Percentiles rank a stretch among this genome's conserved stretches.
Evolutionary conservation across 2,113 vertebrate genomes (phyloP).

Genomic region (Sturnus vulgaris): DNA sequence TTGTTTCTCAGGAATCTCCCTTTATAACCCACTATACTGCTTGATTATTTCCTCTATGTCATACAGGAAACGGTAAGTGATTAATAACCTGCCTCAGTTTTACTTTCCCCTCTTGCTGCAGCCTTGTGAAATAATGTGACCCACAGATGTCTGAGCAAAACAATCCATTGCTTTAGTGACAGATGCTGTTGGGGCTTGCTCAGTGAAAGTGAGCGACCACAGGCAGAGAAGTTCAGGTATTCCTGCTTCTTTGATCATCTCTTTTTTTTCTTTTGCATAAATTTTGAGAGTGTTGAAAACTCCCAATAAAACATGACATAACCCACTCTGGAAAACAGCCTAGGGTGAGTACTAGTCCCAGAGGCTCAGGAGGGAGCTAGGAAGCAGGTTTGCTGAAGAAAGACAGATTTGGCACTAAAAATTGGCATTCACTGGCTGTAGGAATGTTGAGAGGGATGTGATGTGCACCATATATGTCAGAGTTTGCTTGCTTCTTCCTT

Average conservation of each 20-base stretch:
- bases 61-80: conserved; percentile 70
- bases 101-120: conserved; percentile 67
- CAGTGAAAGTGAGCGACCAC: conserved; percentile 46
- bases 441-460: not conserved
- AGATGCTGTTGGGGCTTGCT: conserved; percentile 60
- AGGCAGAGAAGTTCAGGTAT: conserved; percentile 46
- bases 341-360: not conserved
- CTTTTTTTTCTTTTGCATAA: conserved; percentile 10
- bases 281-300: conserved; percentile 17
- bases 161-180: conserved; percentile 60
- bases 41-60: conserved; percentile 60
- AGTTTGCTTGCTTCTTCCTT: not conserved
- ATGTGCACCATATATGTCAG: not conserved
- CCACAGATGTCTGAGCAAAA: conserved; percentile 71
- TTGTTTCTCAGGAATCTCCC: conserved; percentile 55
- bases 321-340: not conserved
- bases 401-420: not conserved
- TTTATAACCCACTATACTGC: conserved; percentile 44
- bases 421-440: not conserved
- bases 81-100: conserved; percentile 73
- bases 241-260: conserved; percentile 56
- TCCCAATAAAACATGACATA: not conserved
- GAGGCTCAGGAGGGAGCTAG: not conserved
- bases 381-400: not conserved
- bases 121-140: conserved; percentile 69